Evolutionary conservation across 2,113 vertebrate species (phyloP).

Genomic region (Cichladusa arquata): DNA sequence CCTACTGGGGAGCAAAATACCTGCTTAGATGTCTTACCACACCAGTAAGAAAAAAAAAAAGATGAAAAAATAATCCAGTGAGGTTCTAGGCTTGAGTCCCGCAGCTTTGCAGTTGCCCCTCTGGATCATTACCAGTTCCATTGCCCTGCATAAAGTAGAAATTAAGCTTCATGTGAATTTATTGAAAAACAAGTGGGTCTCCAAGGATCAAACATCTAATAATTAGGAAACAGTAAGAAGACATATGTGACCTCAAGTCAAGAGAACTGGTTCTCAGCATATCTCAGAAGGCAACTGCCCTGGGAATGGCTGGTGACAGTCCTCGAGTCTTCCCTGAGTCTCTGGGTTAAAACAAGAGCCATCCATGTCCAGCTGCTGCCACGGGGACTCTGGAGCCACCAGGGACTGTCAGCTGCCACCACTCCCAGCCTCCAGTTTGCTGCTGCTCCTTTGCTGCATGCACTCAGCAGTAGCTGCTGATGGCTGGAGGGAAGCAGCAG

Average conservation of each 20-base stretch:
- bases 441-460: neutral
- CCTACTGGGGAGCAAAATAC: neutral
- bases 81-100: neutral
- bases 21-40: neutral
- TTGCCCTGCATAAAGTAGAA: neutral
- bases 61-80: neutral
- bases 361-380: neutral
- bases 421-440: neutral
- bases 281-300: neutral
- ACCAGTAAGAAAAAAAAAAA: neutral
- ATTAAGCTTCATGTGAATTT: neutral
- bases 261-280: neutral
- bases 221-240: neutral
- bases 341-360: neutral
- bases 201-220: neutral
- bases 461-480: neutral
- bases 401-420: neutral
- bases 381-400: fast-evolving
- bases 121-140: neutral
- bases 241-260: fast-evolving
- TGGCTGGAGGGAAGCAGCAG: neutral
- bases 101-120: neutral
- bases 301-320: neutral
- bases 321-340: fast-evolving
- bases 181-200: neutral